Evolutionary conservation across 92 coral and sea anemone species (phyloP).

Genomic region (Heliopora coerulea): DNA sequence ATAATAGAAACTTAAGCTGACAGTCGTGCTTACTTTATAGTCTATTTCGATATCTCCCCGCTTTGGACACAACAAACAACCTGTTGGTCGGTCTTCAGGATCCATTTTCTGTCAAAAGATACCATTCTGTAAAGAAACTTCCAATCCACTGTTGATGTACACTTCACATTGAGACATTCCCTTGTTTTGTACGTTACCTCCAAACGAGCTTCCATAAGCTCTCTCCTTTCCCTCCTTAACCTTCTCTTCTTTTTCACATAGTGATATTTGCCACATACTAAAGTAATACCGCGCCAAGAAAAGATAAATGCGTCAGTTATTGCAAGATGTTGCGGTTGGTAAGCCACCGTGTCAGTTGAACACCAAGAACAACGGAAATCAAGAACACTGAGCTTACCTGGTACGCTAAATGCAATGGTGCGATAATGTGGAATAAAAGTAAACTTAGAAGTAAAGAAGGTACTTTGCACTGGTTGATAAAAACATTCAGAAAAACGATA

Average conservation of each 20-base stretch:
- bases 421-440: slow-evolving; percentile 19
- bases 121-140: not conserved
- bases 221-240: slow-evolving; percentile 61
- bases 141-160: too few relatives aligned
- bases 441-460: not conserved
- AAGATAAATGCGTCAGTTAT: not conserved
- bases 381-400: slow-evolving; percentile 1
- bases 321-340: not conserved
- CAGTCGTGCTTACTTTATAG: slow-evolving; percentile 62
- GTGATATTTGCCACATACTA: slow-evolving; percentile 69
- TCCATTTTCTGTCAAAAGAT: slow-evolving; percentile 69
- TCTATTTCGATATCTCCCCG: slow-evolving; percentile 75
- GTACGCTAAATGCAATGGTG: slow-evolving; percentile 10
- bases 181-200: slow-evolving; percentile 60
- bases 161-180: too few relatives aligned
- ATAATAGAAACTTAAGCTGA: too few relatives aligned
- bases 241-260: slow-evolving; percentile 68
- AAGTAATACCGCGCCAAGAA: not conserved
- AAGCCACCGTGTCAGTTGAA: too few relatives aligned
- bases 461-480: slow-evolving; percentile 5
- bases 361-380: too few relatives aligned
- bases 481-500: not conserved
- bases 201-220: slow-evolving; percentile 62
- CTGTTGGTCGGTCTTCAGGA: slow-evolving; percentile 95
- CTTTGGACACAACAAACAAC: slow-evolving; percentile 86